Conservation (phyloP, 2,113 vertebrate genomes). For the Octodon degus region DNA sequence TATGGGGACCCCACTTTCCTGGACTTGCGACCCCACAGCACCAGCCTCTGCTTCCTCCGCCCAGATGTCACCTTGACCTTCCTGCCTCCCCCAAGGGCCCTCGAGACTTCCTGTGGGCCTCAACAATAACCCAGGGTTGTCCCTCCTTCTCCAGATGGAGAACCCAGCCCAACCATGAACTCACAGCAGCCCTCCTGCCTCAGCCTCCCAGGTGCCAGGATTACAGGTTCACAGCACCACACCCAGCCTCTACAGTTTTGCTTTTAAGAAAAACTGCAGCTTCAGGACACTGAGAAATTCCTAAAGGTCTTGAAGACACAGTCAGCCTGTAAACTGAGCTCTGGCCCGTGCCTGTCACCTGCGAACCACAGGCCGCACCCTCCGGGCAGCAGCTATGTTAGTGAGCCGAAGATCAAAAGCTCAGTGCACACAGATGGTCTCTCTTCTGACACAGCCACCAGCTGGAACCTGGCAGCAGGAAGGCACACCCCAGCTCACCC, state of each 20-base stretch:
- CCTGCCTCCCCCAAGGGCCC: neutral
- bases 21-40: rapidly evolving
- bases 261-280: neutral
- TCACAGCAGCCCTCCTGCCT: neutral
- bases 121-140: neutral
- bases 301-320: neutral
- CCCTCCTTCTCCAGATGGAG: neutral
- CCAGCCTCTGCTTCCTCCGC: neutral
- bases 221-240: neutral
- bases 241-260: neutral
- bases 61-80: neutral
- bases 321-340: neutral
- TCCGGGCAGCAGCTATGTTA: neutral
- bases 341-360: neutral
- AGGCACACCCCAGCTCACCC: neutral
- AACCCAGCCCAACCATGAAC: neutral
- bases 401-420: neutral
- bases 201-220: neutral
- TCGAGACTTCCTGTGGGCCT: too few relatives aligned
- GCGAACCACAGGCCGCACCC: neutral
- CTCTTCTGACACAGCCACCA: neutral
- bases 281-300: neutral
- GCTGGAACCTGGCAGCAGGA: neutral
- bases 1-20: neutral
- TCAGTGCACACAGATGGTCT: too few relatives aligned